phyloP scores from a whole-genome alignment of 2,113 vertebrate species.

The Calypte anna region DNA sequence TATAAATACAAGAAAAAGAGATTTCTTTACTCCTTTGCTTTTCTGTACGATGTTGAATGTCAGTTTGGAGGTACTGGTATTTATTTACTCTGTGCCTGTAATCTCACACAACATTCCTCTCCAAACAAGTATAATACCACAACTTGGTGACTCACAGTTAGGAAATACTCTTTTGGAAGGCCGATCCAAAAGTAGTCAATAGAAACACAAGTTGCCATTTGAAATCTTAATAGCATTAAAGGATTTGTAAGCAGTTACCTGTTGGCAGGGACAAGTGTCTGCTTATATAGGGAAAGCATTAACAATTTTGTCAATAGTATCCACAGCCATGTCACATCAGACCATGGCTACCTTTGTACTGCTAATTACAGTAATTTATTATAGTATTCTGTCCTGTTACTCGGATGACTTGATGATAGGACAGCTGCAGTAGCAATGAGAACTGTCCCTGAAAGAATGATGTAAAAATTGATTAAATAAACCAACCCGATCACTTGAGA shows the following conservation, averaged over 20 bases:
- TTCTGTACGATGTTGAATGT: not conserved
- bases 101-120: not conserved
- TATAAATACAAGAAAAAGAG: not conserved
- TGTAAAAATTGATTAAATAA: not conserved
- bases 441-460: not conserved
- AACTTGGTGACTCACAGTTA: not conserved
- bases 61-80: not conserved
- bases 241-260: conserved; percentile 38
- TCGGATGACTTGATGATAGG: conserved; percentile 6
- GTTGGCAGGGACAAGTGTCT: conserved; percentile 41
- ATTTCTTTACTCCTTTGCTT: not conserved
- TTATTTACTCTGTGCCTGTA: not conserved
- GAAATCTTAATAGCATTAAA: conserved; percentile 68
- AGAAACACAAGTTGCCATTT: conserved; percentile 44
- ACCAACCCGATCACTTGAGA: not conserved
- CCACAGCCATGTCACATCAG: conserved; percentile 14
- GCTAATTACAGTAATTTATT: conserved; percentile 66
- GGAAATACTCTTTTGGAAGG: not conserved
- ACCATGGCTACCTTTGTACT: conserved; percentile 12
- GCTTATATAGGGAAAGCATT: conserved; percentile 48
- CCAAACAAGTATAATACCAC: conserved; percentile 2
- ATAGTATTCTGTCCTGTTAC: not conserved
- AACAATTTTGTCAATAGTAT: conserved; percentile 56
- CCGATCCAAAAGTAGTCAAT: not conserved
- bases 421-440: not conserved